Evolutionary conservation across 2,888 invertebrate genomes (phyloP), one percentile per base, ranked within the genome.

Genomic region (Mellilla xanthometata): DNA sequence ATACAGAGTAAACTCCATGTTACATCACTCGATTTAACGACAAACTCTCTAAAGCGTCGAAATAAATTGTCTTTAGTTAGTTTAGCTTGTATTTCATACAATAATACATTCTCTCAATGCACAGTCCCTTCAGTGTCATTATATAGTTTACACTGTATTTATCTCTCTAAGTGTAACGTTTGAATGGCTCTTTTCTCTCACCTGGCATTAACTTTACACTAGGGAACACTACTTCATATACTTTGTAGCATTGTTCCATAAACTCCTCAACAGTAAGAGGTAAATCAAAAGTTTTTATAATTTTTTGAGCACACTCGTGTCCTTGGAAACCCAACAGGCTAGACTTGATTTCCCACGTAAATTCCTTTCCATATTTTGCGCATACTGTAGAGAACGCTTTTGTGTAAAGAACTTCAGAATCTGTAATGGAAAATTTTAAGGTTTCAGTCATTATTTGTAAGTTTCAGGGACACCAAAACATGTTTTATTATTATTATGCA

Each of bases 371-470:
- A 82, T 93, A 96, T 45, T 90, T 90, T 47, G 91, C 90, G 55
- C 93, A 89, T 13, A 95, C 91, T 59, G 81, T 90, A 70, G 94
- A 92, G 62, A 93, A 93, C 2, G 93, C 94, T 72, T 92, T 81
- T 5, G 95, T 93, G 69, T 97, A 97, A 10, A 95, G 79, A 9
- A 72, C 78, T 81, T 97, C 97, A 22, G 96, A 95, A 91, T 97
- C 96, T 96, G 84, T 58, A 86, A 79, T 31, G 22, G 34, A 43
- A 36, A 39, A 12, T 19, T 10, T 32, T 33, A 24, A 26, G 6
- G 12, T 28, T 12, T 46, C 27, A 28, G 10, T 26, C 15, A 19
- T 19, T 6, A 5, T 6, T 5, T 3, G 6, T 6, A 19, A 19
- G 15, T 19, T 19, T 1, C 15, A 19, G 15, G 15, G 15, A 5